Evolutionary conservation across 2,888 invertebrate species (phyloP), one percentile per base, ranked within the genome.

Genomic region (Tenodera sinensis): DNA sequence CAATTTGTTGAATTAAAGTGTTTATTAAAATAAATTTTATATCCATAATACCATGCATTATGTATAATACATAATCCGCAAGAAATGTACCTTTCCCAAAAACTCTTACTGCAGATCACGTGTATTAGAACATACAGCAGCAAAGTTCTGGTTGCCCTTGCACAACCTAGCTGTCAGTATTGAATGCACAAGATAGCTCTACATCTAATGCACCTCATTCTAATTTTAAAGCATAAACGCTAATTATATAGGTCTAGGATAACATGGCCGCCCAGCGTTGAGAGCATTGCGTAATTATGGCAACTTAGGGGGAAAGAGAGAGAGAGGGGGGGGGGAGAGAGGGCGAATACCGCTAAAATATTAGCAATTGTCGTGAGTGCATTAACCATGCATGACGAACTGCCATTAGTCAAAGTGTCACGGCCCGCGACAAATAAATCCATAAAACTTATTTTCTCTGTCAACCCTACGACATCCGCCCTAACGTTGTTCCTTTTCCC

Each of bases 371-470:
- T 87, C 83, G 87, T 87, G 87, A 87, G 87, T 87, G 87, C 47
- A 87, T 87, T 82, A 87, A 87, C 34, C 28, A 87, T 87, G 87
- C 87, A 87, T 87, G 87, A 87, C 87, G 87, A 83, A 30, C 12
- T 34, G 87, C 42, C 83, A 87, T 87, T 87, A 87, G n/a, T 87
- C 87, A 87, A 83, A 87, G 28, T 87, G 87, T 87, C 87, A 87
- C 25, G 42, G n/a, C 47, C 82, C 87, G 34, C 87, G 71, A 82
- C 83, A 87, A 83, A 87, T 87, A 87, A 87, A 87, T 87, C 87
- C 87, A 87, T 87, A 87, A 87, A 87, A 87, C 87, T 87, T 87
- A 87, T 87, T 87, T 87, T 87, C 34, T 30, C 87, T 87, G 87
- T 87, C 87, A 87, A 25, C 30, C 83, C 83, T 83, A 82, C 83